Conservation (phyloP, 2,888 invertebrate genomes). For the Metopia argyrocephala region DNA sequence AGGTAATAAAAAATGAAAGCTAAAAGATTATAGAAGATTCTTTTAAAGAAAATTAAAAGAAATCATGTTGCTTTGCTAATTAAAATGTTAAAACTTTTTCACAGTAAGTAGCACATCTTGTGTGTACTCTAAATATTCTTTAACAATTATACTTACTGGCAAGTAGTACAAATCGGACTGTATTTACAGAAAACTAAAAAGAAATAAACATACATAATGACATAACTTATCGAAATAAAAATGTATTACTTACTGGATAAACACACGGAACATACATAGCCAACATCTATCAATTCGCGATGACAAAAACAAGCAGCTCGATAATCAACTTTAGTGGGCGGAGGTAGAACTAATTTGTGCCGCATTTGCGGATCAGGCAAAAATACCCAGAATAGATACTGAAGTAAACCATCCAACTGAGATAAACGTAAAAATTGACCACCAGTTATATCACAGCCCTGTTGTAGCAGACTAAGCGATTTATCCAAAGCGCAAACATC, state of each 20-base stretch:
- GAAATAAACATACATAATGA: slow-evolving; percentile 5
- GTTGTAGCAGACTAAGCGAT: slow-evolving; percentile 93
- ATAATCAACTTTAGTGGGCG: slow-evolving; percentile 95
- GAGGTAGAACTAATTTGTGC: slow-evolving; percentile 90
- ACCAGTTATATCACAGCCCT: slow-evolving; percentile 97
- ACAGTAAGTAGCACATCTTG: too few species aligned
- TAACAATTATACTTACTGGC: slow-evolving; percentile 88
- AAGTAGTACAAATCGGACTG: slow-evolving; percentile 98
- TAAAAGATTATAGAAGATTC: too few species aligned
- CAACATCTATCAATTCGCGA: slow-evolving; percentile 94
- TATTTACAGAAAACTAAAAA: slow-evolving; percentile 95
- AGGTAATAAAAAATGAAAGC: too few species aligned
- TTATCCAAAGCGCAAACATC: slow-evolving; percentile 96
- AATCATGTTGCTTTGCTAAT: too few species aligned
- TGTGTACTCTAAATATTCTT: background rate
- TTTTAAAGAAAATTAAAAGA: too few species aligned
- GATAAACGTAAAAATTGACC: slow-evolving; percentile 94
- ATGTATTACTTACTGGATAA: slow-evolving; percentile 87
- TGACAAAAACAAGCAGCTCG: slow-evolving; percentile 99
- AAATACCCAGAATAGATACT: slow-evolving; percentile 89
- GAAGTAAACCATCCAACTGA: slow-evolving; percentile 87
- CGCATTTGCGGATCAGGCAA: slow-evolving; percentile 90
- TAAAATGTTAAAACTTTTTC: too few species aligned
- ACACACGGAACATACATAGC: slow-evolving; percentile 98
- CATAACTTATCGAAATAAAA: background rate